These are phyloP conservation scores for Herpailurus yagouaroundi DNA, from an alignment of 2,113 vertebrate species.

Conservation along the genomic window DNA sequence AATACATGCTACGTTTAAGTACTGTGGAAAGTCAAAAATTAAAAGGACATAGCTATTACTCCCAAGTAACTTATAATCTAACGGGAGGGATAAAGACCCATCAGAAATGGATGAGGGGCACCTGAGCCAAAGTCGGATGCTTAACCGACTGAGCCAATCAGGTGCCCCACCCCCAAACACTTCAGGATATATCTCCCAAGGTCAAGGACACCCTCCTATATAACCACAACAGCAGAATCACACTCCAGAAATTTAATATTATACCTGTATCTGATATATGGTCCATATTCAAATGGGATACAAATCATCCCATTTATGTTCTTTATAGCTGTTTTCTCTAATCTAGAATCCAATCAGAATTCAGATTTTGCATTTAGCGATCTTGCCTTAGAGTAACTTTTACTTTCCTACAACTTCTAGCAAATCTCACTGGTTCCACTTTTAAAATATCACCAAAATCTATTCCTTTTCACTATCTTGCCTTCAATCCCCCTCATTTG, in stretches of 20 bases:
- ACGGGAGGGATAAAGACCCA: not conserved
- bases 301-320: not conserved
- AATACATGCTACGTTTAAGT: not conserved
- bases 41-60: not conserved
- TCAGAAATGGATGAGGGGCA: not conserved
- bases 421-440: not conserved
- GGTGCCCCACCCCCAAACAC: not conserved
- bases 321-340: not conserved
- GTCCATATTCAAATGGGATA: not conserved
- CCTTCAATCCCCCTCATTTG: not conserved
- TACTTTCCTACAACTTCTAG: constrained; percentile 12
- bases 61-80: constrained; percentile 1
- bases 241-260: constrained; percentile 1
- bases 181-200: not conserved
- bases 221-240: not conserved
- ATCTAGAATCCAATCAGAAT: not conserved
- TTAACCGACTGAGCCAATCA: no score
- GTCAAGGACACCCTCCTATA: not conserved
- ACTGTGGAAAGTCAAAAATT: not conserved
- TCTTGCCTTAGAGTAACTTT: not conserved
- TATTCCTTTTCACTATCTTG: not conserved
- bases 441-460: not conserved
- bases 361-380: not conserved
- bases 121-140: no score
- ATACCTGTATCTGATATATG: not conserved